Evolutionary conservation across 2,797 vertebrate genomes (phyloP), one percentile per base, ranked within the genome.

Genomic region (Graptemys geographica): DNA sequence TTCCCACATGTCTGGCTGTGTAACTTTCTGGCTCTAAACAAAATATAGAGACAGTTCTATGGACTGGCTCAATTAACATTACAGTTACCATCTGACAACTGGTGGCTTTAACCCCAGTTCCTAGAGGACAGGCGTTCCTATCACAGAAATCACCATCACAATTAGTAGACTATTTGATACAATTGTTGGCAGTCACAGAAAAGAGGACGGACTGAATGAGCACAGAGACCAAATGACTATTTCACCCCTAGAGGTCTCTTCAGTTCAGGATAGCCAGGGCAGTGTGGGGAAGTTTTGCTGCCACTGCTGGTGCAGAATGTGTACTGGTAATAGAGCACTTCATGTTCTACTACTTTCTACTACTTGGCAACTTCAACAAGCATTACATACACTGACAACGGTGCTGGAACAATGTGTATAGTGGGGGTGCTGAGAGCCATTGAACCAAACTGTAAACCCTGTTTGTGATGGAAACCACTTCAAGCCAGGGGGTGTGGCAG

Each of bases 51-150:
- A 96, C 98, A 98, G 96, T 98, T 98, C 98, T 98, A 98, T 97
- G 97, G 97, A 97, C 94, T 97, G 97, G 96, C 97, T 98, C 98
- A 98, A 98, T 98, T 98, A 98, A 98, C 97, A 96, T 98, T 97
- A 97, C 97, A 98, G 98, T 98, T 98, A 98, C 98, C 98, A 98
- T 98, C 98, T 98, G 98, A 98, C 98, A 98, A 98, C 98, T 96
- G 95, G 98, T 98, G 72, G 98, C 96, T 95, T 94, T 97, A 76
- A 92, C 97, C 97, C 98, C 98, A 97, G 97, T 93, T 98, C 97
- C 97, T 97, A 98, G 97, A 95, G 97, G 98, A 98, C 98, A 98
- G 98, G 98, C 98, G 98, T 98, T 98, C 97, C 55, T 97, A 98
- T 97, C 96, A 96, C 96, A 90, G 95, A 97, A 97, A 96, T 94